phyloP scores from a whole-genome alignment of 2,888 invertebrate genomes.

The Erebia ligea region DNA sequence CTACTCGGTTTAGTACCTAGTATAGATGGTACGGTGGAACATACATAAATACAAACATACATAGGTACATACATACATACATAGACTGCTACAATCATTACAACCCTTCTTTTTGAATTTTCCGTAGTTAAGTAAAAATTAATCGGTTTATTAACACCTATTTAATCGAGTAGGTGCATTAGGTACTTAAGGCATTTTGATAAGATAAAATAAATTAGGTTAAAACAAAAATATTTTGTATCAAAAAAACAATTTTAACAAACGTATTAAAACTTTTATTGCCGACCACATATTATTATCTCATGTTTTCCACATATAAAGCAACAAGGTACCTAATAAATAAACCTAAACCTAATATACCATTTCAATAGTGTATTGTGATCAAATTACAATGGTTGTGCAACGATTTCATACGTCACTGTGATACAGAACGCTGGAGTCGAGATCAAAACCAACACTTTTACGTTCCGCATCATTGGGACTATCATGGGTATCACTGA shows the following conservation, averaged over 20 bases:
- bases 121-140: neutral
- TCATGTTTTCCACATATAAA: constrained; percentile 7
- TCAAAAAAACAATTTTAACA: neutral
- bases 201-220: neutral
- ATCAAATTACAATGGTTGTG: constrained; percentile 32
- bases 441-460: constrained; percentile 66
- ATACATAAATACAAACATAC: too few relatives aligned
- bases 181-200: neutral
- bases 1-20: too few relatives aligned
- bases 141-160: neutral
- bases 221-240: neutral
- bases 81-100: too few relatives aligned
- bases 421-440: constrained; percentile 53
- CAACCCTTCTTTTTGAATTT: too few relatives aligned
- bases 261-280: constrained; percentile 3
- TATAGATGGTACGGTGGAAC: too few relatives aligned
- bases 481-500: constrained; percentile 49
- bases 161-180: neutral
- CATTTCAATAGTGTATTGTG: constrained; percentile 19
- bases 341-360: neutral
- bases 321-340: neutral
- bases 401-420: constrained; percentile 54
- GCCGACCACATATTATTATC: constrained; percentile 1
- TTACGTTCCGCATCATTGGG: constrained; percentile 51
- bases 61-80: too few relatives aligned